Percentiles rank a stretch among this genome's conserved stretches.
Conservation (phyloP, 2,113 vertebrate genomes). For the Dicerorhinus sumatrensis region DNA sequence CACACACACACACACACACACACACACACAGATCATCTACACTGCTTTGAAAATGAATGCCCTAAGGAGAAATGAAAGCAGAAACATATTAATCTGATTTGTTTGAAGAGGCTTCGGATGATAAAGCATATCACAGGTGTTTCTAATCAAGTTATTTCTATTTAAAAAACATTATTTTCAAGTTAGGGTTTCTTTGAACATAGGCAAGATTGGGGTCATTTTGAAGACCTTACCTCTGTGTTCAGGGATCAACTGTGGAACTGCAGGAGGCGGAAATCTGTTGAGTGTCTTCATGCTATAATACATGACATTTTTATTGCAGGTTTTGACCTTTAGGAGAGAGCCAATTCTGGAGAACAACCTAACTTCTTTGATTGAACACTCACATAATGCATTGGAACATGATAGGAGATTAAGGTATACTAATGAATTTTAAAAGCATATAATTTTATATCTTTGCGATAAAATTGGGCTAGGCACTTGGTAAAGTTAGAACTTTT, state of each 20-base stretch:
- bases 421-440: constrained; percentile 77
- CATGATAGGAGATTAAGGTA: constrained; percentile 86
- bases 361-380: constrained; percentile 86
- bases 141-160: constrained; percentile 86
- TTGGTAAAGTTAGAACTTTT: constrained; percentile 59
- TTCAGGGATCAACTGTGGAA: constrained; percentile 86
- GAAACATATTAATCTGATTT: constrained; percentile 87
- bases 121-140: constrained; percentile 88
- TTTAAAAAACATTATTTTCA: constrained; percentile 79
- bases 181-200: constrained; percentile 83
- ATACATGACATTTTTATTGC: constrained; percentile 91
- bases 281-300: constrained; percentile 85
- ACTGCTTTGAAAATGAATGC: constrained; percentile 82
- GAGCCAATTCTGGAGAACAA: constrained; percentile 85
- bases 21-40: not conserved
- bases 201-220: constrained; percentile 83
- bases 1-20: not conserved
- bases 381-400: constrained; percentile 78
- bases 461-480: constrained; percentile 51
- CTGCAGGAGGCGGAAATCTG: constrained; percentile 87
- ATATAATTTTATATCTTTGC: constrained; percentile 75
- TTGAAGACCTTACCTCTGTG: constrained; percentile 83
- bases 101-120: constrained; percentile 85
- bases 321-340: constrained; percentile 89
- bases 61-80: constrained; percentile 85